Base-by-base conservation (phyloP, 2,888 invertebrate genomes). In the Bellardia bayeri region DNA sequence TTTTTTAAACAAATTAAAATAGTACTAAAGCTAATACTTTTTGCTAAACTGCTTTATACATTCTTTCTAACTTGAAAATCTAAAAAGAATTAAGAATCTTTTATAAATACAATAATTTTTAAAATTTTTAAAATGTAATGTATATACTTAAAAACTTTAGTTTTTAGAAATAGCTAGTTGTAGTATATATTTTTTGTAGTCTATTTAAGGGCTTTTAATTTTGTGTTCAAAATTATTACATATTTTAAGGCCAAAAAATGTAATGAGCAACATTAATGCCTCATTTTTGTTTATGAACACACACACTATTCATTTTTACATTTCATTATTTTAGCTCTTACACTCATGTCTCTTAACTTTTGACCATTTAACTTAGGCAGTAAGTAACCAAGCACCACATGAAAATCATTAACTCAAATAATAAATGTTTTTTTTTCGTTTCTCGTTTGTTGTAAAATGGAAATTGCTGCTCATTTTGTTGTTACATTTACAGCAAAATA, bases 181-280 rank as follows among this genome's bases (percentile, higher is more conserved):
- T n/a, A n/a, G 37, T 37, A 37, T 3, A 6, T 37, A 2, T 16
- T 56, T 33, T n/a, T 6, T 11, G 14, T n/a, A 16, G 42, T 13
- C 33, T 14, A 33, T 42, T 56, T 5, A 3, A 4, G 64, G 54
- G 37, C 30, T 54, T 33, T 7, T n/a, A 42, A 40, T n/a, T 56
- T 78, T 56, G 66, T 23, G 30, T 66, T 78, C 54, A 66, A 76
- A 78, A 56, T 78, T 33, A 78, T 79, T 71, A 71, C 63, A 51
- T 81, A 81, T 51, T 78, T 68, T 56, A 30, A 30, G 80, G 54
- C 3, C 23, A 6, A 14, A 81, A 30, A 9, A 61, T n/a, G 49
- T 37, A 42, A 49, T 37, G 45, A 66, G 14, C 8, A 45, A 68
- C 49, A 56, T 30, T 54, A n/a, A 9, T 7, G 33, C 42, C 45